Evolutionary conservation across 2,888 invertebrate species (phyloP).

Genomic region (Macaria liturata): DNA sequence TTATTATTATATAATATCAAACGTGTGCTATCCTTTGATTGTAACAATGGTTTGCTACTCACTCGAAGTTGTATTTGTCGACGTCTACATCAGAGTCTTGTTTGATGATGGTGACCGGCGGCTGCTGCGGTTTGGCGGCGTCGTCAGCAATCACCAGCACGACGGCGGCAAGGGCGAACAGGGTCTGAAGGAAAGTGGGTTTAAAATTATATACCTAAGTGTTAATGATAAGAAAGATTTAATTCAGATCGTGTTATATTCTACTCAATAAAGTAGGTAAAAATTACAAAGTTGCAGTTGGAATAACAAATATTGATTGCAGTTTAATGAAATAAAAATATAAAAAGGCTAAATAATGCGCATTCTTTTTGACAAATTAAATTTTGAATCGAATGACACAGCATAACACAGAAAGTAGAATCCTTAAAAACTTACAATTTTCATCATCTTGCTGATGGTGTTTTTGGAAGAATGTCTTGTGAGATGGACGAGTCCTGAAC

Average conservation of each 20-base stretch:
- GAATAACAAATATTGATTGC: too few relatives aligned
- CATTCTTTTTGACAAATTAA: too few relatives aligned
- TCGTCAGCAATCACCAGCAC: conserved; percentile 64
- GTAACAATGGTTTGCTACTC: conserved; percentile 48
- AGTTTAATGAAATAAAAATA: too few relatives aligned
- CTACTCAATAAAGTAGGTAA: too few relatives aligned
- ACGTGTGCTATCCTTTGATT: too few relatives aligned
- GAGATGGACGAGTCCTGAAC: conserved; percentile 61
- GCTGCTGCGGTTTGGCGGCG: conserved; percentile 43
- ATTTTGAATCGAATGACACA: too few relatives aligned
- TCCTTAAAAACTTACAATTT: conserved; percentile 62
- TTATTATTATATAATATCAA: too few relatives aligned
- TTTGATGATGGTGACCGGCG: conserved; percentile 80
- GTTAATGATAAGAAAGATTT: too few relatives aligned
- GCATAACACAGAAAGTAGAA: too few relatives aligned
- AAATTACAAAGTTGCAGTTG: too few relatives aligned
- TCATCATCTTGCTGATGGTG: conserved; percentile 60
- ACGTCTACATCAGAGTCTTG: conserved; percentile 85
- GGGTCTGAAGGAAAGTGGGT: conserved; percentile 49
- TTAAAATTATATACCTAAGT: background rate
- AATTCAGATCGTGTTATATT: too few relatives aligned
- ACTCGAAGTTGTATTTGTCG: conserved; percentile 87
- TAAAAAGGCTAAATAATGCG: too few relatives aligned
- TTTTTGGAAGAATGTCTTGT: conserved; percentile 49
- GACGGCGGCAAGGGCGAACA: conserved; percentile 59